Base-by-base conservation (phyloP, 1,140 invertebrate genomes). In the Musca vetustissima region DNA sequence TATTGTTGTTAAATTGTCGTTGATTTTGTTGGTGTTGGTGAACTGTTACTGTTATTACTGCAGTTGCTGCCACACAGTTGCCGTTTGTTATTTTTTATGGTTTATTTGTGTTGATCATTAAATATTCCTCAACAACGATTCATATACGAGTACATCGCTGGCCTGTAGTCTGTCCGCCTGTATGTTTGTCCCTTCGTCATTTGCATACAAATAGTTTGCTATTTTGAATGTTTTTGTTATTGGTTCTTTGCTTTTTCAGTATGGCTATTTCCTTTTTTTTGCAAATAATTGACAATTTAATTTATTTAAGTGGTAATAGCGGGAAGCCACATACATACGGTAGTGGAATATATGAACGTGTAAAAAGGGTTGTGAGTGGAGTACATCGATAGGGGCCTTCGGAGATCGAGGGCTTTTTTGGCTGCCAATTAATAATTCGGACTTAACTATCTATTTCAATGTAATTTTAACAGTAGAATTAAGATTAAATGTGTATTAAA, bases 251-350 rank as follows among this genome's bases (percentile, higher is more conserved):
- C 57, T 64, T 64, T 21, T 64, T 11, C 47, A 13, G 32, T 64
- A 36, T 21, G 17, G 21, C 49, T 19, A 57, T 57, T 15, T 24
- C 25, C 22, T 36, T 14, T 65, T n/a, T 48, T 49, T 65, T 65
- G 64, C 64, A 65, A 65, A 65, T 65, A 65, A 65, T 65, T 49
- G 64, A 65, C 64, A 65, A 65, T 65, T 65, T 65, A 65, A 65
- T 65, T 65, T 65, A 65, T 65, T 65, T 61, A 61, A 61, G 57
- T 61, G 57, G 57, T 36, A 61, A 36, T 61, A 61, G 15, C 19
- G 36, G 36, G 36, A 43, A 43, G 36, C 36, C 36, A 43, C 36
- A 43, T 13, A 43, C 36, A 43, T 43, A 13, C 13, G 11, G 13
- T 43, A 43, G 36, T 43, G 36, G 36, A 43, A 43, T 43, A 13